phyloP scores from a whole-genome alignment of 2,888 invertebrate species.

The Leptothorax acervorum region DNA sequence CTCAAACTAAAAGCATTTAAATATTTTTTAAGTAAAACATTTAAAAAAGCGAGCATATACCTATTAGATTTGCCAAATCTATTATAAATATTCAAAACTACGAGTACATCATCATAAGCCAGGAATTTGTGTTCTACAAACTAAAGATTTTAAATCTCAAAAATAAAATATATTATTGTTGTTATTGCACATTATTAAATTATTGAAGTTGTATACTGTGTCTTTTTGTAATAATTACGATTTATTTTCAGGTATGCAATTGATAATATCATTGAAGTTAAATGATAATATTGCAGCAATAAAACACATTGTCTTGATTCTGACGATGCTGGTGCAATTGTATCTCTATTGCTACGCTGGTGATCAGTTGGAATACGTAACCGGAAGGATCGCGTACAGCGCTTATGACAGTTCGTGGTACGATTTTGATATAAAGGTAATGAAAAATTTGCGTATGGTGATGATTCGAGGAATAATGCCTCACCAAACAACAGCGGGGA shows the following conservation, averaged over 20 bases:
- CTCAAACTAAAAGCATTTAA: neutral
- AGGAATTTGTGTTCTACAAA: neutral
- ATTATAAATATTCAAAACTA: neutral
- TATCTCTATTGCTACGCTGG: conserved; percentile 78
- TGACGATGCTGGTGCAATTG: conserved; percentile 75
- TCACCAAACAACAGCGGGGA: conserved; percentile 77
- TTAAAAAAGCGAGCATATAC: neutral
- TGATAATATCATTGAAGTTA: conserved; percentile 70
- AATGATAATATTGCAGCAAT: conserved; percentile 69
- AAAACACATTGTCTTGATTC: conserved; percentile 72
- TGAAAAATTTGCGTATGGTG: conserved; percentile 70
- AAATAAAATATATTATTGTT: neutral
- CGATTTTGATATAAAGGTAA: conserved; percentile 57
- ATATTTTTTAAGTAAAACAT: no score
- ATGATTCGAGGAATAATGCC: conserved; percentile 71
- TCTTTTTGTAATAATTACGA: neutral
- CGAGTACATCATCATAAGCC: neutral
- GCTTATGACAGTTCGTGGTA: conserved; percentile 75
- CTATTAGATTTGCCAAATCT: neutral
- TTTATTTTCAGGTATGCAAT: conserved; percentile 68
- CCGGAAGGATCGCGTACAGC: conserved; percentile 66
- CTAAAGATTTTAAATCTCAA: neutral
- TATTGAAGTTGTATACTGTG: neutral
- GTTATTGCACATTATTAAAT: neutral
- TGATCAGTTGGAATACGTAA: conserved; percentile 72